phyloP scores from a whole-genome alignment of 2,888 invertebrate genomes.

The Podotricha telesiphe region DNA sequence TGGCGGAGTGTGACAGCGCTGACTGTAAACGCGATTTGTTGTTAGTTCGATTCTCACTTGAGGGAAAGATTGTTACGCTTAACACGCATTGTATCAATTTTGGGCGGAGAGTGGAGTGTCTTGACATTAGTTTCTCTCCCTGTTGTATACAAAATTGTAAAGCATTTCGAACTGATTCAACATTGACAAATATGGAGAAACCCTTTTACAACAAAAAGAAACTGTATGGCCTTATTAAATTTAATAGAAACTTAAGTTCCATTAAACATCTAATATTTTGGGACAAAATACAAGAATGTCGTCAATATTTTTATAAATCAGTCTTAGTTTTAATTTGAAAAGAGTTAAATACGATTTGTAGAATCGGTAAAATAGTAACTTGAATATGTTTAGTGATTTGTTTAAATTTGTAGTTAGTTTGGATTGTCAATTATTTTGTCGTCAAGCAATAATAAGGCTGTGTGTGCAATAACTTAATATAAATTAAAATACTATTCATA shows the following conservation, averaged over 20 bases:
- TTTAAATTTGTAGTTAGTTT: neutral
- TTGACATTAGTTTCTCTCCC: no score
- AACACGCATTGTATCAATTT: no score
- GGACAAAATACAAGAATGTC: neutral
- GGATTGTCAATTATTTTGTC: constrained; percentile 60
- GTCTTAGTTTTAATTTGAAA: neutral
- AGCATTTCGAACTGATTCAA: neutral
- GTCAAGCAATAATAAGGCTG: constrained; percentile 60
- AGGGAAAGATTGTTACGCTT: no score
- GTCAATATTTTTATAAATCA: constrained; percentile 13
- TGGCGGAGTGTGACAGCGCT: no score
- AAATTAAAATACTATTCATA: constrained; percentile 6
- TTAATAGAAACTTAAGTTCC: neutral
- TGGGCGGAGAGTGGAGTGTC: no score
- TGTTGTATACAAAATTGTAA: no score
- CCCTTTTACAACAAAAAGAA: neutral
- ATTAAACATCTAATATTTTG: no score
- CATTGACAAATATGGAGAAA: neutral
- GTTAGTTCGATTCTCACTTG: no score
- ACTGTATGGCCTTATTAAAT: constrained; percentile 6
- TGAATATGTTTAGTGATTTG: no score
- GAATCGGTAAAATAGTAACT: neutral
- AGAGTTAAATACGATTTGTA: neutral
- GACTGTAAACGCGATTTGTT: no score
- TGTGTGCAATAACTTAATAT: constrained; percentile 64